Evolutionary conservation across 2,113 vertebrate genomes (phyloP), one percentile per base, ranked within the genome.

Genomic region (Tachysurus vachellii): DNA sequence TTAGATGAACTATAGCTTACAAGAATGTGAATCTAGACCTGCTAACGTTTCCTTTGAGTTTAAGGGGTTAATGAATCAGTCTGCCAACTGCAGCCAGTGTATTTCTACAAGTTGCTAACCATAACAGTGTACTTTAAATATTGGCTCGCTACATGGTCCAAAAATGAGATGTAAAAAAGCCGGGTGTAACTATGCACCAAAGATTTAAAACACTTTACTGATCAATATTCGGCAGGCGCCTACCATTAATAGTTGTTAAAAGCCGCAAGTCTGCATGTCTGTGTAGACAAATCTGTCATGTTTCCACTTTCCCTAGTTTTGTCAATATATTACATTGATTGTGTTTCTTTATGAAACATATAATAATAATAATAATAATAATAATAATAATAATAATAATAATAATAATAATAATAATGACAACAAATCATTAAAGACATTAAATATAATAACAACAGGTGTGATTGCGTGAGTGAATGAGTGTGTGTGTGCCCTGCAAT

Each of bases 241-340:
- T 80, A 42, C 79, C 56, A 80, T 36, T 80, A 59, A 59, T 23
- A 59, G 56, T 42, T 36, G 54, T 59, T 80, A 80, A 80, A 80
- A 80, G 79, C 79, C 79, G 59, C 56, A 80, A 12, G 79, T 80
- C 79, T 80, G 79, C 19, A 59, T 80, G 79, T 80, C 79, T 80
- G 28, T 80, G 31, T 80, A 54, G 59, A 80, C 53, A 80, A 31
- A 59, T 23, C 9, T 31, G 17, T 57, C n/a, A 47, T 28, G 44
- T 75, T 26, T 50, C 44, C 14, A 13, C n/a, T 16, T 26, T 50
- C 10, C 21, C 5, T 50, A 21, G 23, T 53, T 53, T 13, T 36
- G 19, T 28, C 21, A 26, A 19, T 80, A 26, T 56, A 80, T 79
- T 80, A 54, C 47, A 12, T 16, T 11, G 47, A 77, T 28, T 79